Conservation (phyloP, 2,113 vertebrate species). For the Paratilapia polleni region DNA sequence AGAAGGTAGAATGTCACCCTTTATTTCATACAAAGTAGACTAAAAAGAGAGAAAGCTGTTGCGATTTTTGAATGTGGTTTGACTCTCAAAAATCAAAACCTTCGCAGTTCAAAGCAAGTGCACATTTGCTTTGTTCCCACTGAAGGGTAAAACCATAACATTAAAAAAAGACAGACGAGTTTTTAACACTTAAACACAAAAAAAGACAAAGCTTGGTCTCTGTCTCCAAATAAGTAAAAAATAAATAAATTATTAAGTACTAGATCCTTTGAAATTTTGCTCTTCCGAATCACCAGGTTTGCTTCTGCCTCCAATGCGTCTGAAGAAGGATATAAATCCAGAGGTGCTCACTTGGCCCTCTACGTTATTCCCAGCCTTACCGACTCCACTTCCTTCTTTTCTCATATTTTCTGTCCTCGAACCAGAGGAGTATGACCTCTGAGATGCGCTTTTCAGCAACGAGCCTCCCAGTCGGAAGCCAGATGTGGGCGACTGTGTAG, state of each 20-base stretch:
- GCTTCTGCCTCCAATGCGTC: slow-evolving; percentile 72
- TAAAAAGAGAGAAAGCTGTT: slow-evolving; percentile 5
- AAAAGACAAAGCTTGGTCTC: neutral
- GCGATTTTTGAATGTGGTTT: slow-evolving; percentile 33
- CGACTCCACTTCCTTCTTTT: neutral
- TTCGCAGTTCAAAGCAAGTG: slow-evolving; percentile 73
- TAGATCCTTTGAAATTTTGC: neutral
- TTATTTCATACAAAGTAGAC: slow-evolving; percentile 59
- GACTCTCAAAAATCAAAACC: slow-evolving; percentile 40
- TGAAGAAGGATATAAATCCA: slow-evolving; percentile 77
- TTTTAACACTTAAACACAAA: neutral
- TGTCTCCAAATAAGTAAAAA: neutral
- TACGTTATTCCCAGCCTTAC: neutral
- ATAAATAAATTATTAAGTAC: slow-evolving; percentile 16
- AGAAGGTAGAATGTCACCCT: slow-evolving; percentile 29
- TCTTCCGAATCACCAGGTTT: slow-evolving; percentile 54
- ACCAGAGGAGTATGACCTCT: slow-evolving; percentile 52
- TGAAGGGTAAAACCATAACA: slow-evolving; percentile 30
- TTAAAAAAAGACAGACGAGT: slow-evolving; percentile 13
- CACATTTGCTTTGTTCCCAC: slow-evolving; percentile 57
- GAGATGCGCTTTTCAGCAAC: slow-evolving; percentile 60
- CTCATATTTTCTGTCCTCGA: slow-evolving; percentile 25
- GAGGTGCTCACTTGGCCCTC: slow-evolving; percentile 56
- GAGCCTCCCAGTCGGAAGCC: slow-evolving; percentile 64
- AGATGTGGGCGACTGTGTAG: slow-evolving; percentile 13